These are phyloP conservation scores for Heterodera carotae DNA, from an alignment of 1,140 invertebrate genomes.

Conservation along the genomic window DNA sequence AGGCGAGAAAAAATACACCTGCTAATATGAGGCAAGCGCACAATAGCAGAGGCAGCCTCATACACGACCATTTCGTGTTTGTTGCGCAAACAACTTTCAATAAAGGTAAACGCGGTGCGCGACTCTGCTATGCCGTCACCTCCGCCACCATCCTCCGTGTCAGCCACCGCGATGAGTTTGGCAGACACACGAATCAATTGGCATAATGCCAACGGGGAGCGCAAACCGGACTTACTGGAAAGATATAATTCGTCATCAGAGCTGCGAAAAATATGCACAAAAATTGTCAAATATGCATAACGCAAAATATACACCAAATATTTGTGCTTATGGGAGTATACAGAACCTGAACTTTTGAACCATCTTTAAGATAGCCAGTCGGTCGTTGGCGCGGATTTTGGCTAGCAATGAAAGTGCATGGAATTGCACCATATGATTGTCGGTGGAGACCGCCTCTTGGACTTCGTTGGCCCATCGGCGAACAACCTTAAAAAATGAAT, in stretches of 20 bases:
- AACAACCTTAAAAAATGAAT: slow-evolving; percentile 74
- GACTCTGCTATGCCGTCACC: neutral
- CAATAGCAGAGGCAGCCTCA: slow-evolving; percentile 86
- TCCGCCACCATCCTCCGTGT: slow-evolving; percentile 71
- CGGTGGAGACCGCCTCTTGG: slow-evolving; percentile 86
- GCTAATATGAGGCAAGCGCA: slow-evolving; percentile 81
- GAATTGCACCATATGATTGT: slow-evolving; percentile 80
- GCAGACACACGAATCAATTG: slow-evolving; percentile 85
- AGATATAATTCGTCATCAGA: too few relatives aligned
- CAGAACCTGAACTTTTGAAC: slow-evolving; percentile 75
- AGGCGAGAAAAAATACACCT: slow-evolving; percentile 49
- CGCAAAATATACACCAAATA: too few relatives aligned
- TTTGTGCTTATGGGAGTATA: too few relatives aligned
- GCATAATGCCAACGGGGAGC: slow-evolving; percentile 90
- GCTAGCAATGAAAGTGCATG: slow-evolving; percentile 95
- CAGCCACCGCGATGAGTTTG: slow-evolving; percentile 78
- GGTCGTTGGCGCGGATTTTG: slow-evolving; percentile 86
- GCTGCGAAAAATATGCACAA: too few relatives aligned
- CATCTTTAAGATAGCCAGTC: slow-evolving; percentile 89
- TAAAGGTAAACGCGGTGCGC: slow-evolving; percentile 79
- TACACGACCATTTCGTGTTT: slow-evolving; percentile 98
- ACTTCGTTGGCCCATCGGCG: slow-evolving; percentile 98
- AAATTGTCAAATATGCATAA: too few relatives aligned
- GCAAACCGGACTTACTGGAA: slow-evolving; percentile 77
- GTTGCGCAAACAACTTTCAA: slow-evolving; percentile 87